Conservation (phyloP, 2,888 invertebrate species). For the Phengaris alcon region DNA sequence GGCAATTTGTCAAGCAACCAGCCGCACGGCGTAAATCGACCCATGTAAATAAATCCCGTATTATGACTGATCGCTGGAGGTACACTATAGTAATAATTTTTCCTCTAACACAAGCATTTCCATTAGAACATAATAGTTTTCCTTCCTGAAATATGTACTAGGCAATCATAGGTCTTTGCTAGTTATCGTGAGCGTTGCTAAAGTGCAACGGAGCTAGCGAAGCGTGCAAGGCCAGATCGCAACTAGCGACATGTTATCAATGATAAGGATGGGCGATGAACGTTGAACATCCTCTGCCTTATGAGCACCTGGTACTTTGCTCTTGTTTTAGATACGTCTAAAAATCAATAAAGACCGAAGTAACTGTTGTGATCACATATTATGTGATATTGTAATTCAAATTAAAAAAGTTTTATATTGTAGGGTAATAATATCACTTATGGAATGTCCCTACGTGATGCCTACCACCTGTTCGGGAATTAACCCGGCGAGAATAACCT, state of each 20-base stretch:
- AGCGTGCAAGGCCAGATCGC: slow-evolving; percentile 43
- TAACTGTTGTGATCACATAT: too few relatives aligned
- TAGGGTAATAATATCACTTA: too few relatives aligned
- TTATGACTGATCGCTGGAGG: too few relatives aligned
- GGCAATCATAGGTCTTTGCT: slow-evolving; percentile 63
- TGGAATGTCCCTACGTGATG: too few relatives aligned
- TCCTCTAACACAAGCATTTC: neutral
- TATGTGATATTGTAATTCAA: too few relatives aligned
- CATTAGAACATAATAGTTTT: neutral
- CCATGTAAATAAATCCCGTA: too few relatives aligned
- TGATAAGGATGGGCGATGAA: slow-evolving; percentile 2
- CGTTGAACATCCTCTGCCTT: neutral
- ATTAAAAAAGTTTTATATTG: too few relatives aligned
- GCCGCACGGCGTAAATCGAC: too few relatives aligned
- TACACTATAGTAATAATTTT: neutral
- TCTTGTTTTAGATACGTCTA: neutral
- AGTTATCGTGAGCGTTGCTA: slow-evolving; percentile 62
- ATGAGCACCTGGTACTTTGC: slow-evolving; percentile 1
- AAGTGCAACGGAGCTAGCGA: slow-evolving; percentile 45
- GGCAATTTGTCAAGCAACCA: too few relatives aligned
- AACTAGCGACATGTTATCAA: slow-evolving; percentile 51
- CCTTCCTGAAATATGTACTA: slow-evolving; percentile 69
- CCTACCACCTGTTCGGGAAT: too few relatives aligned
- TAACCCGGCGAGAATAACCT: too few relatives aligned
- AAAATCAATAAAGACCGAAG: neutral